Conservation (phyloP, 2,113 vertebrate species). For the Colaptes auratus region DNA sequence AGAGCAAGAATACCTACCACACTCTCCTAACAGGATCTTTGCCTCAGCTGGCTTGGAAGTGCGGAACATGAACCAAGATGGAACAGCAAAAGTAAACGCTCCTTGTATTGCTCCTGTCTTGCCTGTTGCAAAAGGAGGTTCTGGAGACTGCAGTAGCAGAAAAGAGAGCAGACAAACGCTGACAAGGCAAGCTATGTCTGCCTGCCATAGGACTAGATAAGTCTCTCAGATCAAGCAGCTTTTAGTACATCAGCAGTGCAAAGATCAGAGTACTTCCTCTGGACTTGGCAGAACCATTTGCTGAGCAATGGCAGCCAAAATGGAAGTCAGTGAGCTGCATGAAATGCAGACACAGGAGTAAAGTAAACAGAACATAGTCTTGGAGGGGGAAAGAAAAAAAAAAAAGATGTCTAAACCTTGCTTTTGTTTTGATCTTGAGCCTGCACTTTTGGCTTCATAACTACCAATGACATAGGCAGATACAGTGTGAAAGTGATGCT, state of each 20-base stretch:
- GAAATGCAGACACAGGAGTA: not conserved
- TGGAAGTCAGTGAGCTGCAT: not conserved
- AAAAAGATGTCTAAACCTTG: not conserved
- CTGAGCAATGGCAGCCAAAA: not conserved
- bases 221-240: not conserved
- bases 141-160: not conserved
- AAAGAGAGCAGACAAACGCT: not conserved
- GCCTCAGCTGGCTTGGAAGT: not conserved
- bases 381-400: not conserved
- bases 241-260: not conserved
- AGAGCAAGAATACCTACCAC: not conserved
- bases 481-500: not conserved
- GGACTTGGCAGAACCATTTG: not conserved
- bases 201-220: not conserved
- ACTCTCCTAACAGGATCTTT: not conserved
- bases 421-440: conserved; percentile 8
- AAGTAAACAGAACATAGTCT: not conserved
- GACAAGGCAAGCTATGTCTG: not conserved
- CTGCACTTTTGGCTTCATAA: not conserved
- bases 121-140: not conserved
- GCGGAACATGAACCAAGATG: not conserved
- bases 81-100: not conserved
- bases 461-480: not conserved
- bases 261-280: not conserved
- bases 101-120: not conserved